Percentiles rank a stretch among this genome's conserved stretches.
Evolutionary conservation across 1,140 invertebrate species (phyloP).

Genomic region (Reticulitermes speratus): DNA sequence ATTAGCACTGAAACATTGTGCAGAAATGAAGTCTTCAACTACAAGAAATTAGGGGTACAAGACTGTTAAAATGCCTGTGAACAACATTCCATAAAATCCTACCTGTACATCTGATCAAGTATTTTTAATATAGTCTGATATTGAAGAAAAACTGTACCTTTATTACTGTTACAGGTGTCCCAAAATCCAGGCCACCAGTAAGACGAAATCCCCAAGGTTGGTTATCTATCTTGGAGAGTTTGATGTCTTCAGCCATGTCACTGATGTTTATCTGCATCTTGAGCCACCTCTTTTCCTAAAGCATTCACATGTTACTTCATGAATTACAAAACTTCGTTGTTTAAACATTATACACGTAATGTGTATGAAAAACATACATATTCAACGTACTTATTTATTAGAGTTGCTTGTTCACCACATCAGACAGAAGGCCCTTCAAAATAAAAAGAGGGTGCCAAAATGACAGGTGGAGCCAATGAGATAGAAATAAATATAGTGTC

Average conservation of each 20-base stretch:
- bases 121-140: no score
- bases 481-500: not conserved
- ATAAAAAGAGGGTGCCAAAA: not conserved
- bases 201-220: slow-evolving; percentile 84
- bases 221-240: slow-evolving; percentile 22
- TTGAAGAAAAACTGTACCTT: slow-evolving; percentile 57
- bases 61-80: no score
- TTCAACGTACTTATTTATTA: not conserved
- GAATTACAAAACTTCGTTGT: no score
- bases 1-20: no score
- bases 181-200: slow-evolving; percentile 79
- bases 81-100: no score
- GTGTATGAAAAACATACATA: not conserved
- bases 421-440: not conserved
- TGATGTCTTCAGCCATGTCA: slow-evolving; percentile 20
- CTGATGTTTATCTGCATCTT: not conserved
- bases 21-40: no score
- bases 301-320: no score
- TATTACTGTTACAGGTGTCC: slow-evolving; percentile 76
- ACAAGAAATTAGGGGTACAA: no score
- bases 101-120: no score
- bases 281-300: not conserved
- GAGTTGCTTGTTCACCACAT: not conserved
- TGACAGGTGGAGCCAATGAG: not conserved
- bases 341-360: no score